These are phyloP conservation scores for Troilus luridus DNA, from an alignment of 2,888 invertebrate species.

Conservation along the genomic window DNA sequence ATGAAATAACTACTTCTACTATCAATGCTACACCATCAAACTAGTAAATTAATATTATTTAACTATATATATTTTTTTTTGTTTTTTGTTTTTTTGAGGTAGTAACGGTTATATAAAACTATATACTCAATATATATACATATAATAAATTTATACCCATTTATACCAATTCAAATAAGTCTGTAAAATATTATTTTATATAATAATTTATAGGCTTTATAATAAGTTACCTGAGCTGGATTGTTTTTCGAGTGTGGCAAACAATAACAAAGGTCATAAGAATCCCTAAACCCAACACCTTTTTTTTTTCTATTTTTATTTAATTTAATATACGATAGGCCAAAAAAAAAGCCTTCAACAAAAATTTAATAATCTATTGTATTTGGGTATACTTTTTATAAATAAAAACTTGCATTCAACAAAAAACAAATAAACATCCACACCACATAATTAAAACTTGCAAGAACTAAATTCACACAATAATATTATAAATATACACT, in stretches of 20 bases:
- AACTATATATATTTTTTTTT: constrained; percentile 51
- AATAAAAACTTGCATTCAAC: constrained; percentile 33
- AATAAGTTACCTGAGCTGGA: constrained; percentile 58
- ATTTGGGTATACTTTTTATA: constrained; percentile 26
- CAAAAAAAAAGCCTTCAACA: constrained; percentile 16
- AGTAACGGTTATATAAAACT: constrained; percentile 61
- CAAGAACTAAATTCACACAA: constrained; percentile 55
- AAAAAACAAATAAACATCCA: constrained; percentile 45
- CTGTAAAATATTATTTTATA: constrained; percentile 55
- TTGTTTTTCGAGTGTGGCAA: constrained; percentile 32
- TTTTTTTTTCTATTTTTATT: constrained; percentile 48
- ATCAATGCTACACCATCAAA: constrained; percentile 46
- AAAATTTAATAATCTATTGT: constrained; percentile 49
- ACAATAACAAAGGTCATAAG: constrained; percentile 45
- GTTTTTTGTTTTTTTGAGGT: constrained; percentile 60
- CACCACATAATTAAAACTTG: constrained; percentile 52
- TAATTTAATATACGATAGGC: constrained; percentile 19
- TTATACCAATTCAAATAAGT: constrained; percentile 58
- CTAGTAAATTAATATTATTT: constrained; percentile 48
- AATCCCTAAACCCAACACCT: constrained; percentile 52
- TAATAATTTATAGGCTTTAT: constrained; percentile 59
- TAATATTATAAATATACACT: constrained; percentile 60
- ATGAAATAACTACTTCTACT: constrained; percentile 30
- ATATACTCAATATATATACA: constrained; percentile 51
- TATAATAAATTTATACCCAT: constrained; percentile 56